These are phyloP conservation scores for Paramormyrops hopkinsi DNA, from an alignment of 2,797 vertebrate genomes.

Conservation along the genomic window DNA sequence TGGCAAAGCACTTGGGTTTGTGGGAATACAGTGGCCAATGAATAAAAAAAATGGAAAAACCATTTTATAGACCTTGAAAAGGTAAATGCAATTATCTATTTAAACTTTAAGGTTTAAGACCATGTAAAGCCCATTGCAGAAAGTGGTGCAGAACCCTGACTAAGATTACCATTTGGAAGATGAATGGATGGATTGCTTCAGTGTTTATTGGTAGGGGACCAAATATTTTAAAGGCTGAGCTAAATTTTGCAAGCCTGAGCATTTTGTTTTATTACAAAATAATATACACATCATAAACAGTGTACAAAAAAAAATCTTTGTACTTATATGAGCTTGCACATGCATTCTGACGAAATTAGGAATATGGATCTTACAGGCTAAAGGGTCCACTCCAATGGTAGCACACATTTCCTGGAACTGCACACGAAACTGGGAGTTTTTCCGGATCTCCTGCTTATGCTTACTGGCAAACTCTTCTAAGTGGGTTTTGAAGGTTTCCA, in stretches of 20 bases:
- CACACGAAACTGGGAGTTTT: constrained; percentile 80
- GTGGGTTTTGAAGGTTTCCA: constrained; percentile 90
- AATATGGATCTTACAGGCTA: constrained; percentile 75
- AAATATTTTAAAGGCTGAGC: neutral
- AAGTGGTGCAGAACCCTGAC: neutral
- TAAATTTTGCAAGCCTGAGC: neutral
- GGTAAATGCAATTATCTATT: neutral
- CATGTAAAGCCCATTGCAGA: neutral
- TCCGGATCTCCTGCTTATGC: constrained; percentile 94
- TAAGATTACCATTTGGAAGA: neutral
- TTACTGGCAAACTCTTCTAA: constrained; percentile 96
- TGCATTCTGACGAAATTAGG: neutral
- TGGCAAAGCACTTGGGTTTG: neutral
- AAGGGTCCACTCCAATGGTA: constrained; percentile 89
- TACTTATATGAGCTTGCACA: neutral
- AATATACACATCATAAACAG: neutral
- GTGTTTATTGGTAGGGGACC: neutral
- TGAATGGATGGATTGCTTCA: neutral
- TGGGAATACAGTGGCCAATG: neutral
- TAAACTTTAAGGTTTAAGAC: neutral
- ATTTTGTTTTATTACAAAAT: neutral
- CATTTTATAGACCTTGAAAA: too few relatives aligned
- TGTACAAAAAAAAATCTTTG: neutral
- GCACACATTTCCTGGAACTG: constrained; percentile 99
- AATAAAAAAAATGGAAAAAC: too few relatives aligned